Conservation (phyloP, 2,797 vertebrate genomes). For the Loris lydekkerianus region DNA sequence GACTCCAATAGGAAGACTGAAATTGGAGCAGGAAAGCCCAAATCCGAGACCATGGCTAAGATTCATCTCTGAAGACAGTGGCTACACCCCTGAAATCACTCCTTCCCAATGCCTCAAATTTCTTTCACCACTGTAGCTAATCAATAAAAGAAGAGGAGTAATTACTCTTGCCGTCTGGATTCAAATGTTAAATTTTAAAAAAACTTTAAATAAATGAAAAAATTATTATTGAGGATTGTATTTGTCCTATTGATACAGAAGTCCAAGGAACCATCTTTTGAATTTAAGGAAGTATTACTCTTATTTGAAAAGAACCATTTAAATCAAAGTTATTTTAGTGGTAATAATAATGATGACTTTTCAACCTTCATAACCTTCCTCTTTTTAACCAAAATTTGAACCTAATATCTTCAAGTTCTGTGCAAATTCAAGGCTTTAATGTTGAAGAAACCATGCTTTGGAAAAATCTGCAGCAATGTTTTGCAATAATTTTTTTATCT, state of each 20-base stretch:
- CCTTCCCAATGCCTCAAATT: background rate
- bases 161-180: background rate
- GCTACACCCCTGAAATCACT: background rate
- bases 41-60: background rate
- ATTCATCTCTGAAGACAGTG: background rate
- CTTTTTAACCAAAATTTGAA: conserved; percentile 22
- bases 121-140: background rate
- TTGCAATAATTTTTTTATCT: no score
- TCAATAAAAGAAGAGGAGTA: background rate
- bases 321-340: background rate
- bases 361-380: background rate
- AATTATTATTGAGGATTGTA: background rate
- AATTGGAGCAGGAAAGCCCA: background rate
- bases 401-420: background rate
- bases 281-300: background rate
- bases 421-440: background rate
- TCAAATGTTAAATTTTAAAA: background rate
- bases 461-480: background rate
- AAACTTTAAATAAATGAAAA: background rate
- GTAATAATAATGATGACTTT: background rate
- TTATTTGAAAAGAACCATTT: background rate
- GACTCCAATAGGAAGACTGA: background rate
- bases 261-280: background rate
- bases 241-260: background rate
- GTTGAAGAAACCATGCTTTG: background rate